Evolutionary conservation across 1,140 invertebrate genomes (phyloP).

Genomic region (Hyphantria cunea): DNA sequence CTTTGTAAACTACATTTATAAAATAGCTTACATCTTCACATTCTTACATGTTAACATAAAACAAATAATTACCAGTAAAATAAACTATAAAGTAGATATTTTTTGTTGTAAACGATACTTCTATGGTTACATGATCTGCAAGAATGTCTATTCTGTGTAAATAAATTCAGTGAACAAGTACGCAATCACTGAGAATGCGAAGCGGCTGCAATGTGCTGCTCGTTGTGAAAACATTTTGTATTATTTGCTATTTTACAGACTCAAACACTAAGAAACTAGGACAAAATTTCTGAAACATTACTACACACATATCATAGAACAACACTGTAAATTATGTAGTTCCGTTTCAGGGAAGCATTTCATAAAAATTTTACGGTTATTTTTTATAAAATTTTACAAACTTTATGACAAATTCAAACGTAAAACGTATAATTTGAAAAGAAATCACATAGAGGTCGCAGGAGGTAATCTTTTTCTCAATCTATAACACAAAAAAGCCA

Average conservation of each 20-base stretch:
- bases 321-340: too few species aligned
- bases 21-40: constrained; percentile 9
- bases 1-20: not conserved
- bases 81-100: constrained; percentile 17
- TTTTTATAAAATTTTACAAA: too few species aligned
- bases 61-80: constrained; percentile 24
- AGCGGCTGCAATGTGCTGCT: constrained; percentile 41
- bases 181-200: constrained; percentile 52
- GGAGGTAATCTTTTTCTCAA: too few species aligned
- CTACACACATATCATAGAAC: too few species aligned
- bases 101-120: constrained; percentile 53
- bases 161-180: constrained; percentile 50
- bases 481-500: too few species aligned
- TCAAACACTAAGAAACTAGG: not conserved
- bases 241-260: constrained; percentile 32
- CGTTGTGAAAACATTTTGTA: constrained; percentile 38
- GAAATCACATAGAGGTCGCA: too few species aligned
- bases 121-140: constrained; percentile 53
- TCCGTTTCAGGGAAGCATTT: too few species aligned
- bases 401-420: too few species aligned
- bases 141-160: constrained; percentile 60
- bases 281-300: too few species aligned
- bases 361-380: too few species aligned
- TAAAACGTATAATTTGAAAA: too few species aligned
- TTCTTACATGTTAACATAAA: constrained; percentile 12